Conservation (phyloP, 1,140 invertebrate genomes). For the Zaprionus taronus region DNA sequence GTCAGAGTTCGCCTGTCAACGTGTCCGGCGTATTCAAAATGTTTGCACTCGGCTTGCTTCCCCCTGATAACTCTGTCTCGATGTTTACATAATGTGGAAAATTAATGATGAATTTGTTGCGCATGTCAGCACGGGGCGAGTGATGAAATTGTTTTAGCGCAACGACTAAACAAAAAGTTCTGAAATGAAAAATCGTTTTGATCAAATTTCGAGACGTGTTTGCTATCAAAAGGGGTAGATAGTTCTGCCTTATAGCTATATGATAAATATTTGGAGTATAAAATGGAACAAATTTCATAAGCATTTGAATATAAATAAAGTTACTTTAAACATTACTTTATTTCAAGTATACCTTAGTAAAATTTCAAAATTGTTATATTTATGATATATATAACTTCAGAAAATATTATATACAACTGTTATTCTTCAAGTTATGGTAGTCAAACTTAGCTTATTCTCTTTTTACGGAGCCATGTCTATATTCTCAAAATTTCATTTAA, state of each 20-base stretch:
- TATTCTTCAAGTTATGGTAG: neutral
- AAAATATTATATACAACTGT: neutral
- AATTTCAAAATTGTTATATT: neutral
- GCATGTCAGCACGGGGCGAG: constrained; percentile 42
- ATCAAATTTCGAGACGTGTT: constrained; percentile 28
- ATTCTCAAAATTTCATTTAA: no score
- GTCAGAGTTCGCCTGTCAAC: constrained; percentile 69
- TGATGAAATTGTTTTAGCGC: constrained; percentile 42
- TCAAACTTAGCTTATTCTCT: neutral
- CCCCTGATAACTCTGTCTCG: constrained; percentile 15
- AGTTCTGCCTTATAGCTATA: neutral
- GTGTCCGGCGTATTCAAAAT: constrained; percentile 47
- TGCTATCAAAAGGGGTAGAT: constrained; percentile 8
- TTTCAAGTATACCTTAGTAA: neutral
- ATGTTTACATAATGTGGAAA: constrained; percentile 78
- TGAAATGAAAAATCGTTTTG: constrained; percentile 68
- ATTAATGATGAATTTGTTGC: constrained; percentile 77
- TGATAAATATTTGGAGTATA: no score
- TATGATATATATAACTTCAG: neutral
- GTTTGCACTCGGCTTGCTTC: constrained; percentile 43
- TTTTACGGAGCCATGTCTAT: accelerated
- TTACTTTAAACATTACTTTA: neutral
- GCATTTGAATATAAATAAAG: no score
- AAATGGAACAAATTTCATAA: no score
- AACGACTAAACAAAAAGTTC: constrained; percentile 43